Evolutionary conservation across 2,797 vertebrate species (phyloP), one percentile per base, ranked within the genome.

Genomic region (Sus cebifrons): DNA sequence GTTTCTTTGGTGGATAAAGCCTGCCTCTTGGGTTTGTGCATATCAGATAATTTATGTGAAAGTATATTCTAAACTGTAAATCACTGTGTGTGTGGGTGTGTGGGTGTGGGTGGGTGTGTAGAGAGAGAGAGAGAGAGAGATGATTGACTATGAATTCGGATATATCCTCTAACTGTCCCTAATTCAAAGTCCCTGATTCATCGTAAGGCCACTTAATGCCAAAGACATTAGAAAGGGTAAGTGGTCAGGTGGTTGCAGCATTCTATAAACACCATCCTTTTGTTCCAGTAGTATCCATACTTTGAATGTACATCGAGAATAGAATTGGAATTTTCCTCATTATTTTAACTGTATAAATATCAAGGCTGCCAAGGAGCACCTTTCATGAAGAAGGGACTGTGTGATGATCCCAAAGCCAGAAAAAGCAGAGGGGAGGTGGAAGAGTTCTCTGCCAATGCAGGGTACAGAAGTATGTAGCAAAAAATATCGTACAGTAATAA

Each of bases 41-140:
- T 83, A 32, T 91, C 36, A 83, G n/a, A 84, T 87, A 64, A 89
- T 94, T 32, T 56, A 56, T 78, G 40, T n/a, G 27, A 92, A 92
- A 78, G 27, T 36, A 73, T 25, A 71, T 56, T 75, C 77, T 60
- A 90, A 73, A 74, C 18, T 77, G 13, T 70, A 62, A 92, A 84
- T 62, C 23, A 12, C 60, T 78, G 11, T 49, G 4, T 25, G 21
- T 20, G 6, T 13, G 68, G 58, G 44, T 49, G 44, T 49, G 44
- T 49, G 44, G 6, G 44, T 49, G 44, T 49, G 44, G 6, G 44
- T 49, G 44, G 6, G 44, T 49, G 44, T 49, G 44, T 49, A 49
- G 44, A 49, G 44, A 49, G 44, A 49, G 44, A 49, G 44, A 49
- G 44, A 49, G 44, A 25, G 1, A 8, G 54, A 36, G 54, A 40